These are phyloP conservation scores for Dryobates pubescens DNA, from an alignment of 2,797 vertebrate genomes.

Conservation along the genomic window DNA sequence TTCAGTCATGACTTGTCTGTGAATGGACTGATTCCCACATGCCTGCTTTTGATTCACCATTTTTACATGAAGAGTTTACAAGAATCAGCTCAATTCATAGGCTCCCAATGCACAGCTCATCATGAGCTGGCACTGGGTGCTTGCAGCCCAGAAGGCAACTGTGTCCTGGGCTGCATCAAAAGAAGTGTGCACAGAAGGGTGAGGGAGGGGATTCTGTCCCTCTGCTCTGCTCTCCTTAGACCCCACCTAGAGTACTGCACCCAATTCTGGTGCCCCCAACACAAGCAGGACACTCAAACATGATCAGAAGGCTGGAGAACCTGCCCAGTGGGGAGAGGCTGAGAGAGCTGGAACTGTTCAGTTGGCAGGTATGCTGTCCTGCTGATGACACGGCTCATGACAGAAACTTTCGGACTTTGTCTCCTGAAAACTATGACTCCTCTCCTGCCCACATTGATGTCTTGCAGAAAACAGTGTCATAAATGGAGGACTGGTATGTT, in stretches of 20 bases:
- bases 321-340: too few relatives aligned
- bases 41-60: not conserved
- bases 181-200: too few relatives aligned
- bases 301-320: too few relatives aligned
- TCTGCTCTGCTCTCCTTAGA: too few relatives aligned
- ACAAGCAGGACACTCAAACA: too few relatives aligned
- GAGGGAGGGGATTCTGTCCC: too few relatives aligned
- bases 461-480: not conserved
- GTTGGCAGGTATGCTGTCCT: not conserved
- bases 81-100: not conserved
- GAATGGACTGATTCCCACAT: not conserved
- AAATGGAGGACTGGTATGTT: not conserved
- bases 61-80: not conserved
- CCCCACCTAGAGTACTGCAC: too few relatives aligned
- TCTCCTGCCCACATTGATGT: not conserved
- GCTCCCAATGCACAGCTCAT: not conserved
- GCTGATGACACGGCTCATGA: not conserved
- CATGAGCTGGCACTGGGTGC: too few relatives aligned
- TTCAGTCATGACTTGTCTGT: not conserved
- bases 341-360: not conserved
- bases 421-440: not conserved
- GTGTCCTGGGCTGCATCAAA: too few relatives aligned
- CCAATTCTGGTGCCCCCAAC: too few relatives aligned
- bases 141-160: too few relatives aligned
- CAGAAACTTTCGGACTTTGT: slow-evolving; percentile 1